Evolutionary conservation across 2,113 vertebrate genomes (phyloP), one percentile per base, ranked within the genome.

Genomic region (Chaetodon trifascialis): DNA sequence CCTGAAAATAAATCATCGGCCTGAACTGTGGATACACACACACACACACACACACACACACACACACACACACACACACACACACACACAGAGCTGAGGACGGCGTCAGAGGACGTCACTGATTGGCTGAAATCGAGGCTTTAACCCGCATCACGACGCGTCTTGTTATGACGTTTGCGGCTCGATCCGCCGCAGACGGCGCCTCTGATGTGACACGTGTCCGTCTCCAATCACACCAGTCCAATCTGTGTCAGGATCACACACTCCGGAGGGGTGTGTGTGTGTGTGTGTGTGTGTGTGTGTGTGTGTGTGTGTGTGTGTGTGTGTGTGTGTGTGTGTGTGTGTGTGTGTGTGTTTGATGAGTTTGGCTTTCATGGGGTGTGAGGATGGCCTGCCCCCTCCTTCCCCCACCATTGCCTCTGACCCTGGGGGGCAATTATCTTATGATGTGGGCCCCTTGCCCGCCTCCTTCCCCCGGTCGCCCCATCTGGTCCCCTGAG

Each of bases 351-450:
- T 40, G 69, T 51, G 7, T 60, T 52, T 82, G 68, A 88, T 60
- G 67, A 77, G 30, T 51, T 67, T 63, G 36, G 58, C 60, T 70
- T 88, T 88, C 77, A 87, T 83, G 67, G 62, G 73, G 58, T 76
- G 52, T 7, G 36, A 49, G 44, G 62, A 76, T n/a, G 40, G 23
- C 23, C 25, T 47, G 38, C 46, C 49, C 59, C 58, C 70, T 5
- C 55, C 66, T 2, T 19, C 66, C 60, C 16, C 64, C 69, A 42
- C 64, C 42, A 21, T 16, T 76, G 40, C 38, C 75, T 87, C 76
- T 80, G 88, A 92, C 90, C 90, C 93, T 80, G 80, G 88, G 91
- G 89, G 89, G 89, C 89, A 93, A 95, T 95, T 95, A 95, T 83
- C 54, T 47, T 68, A 74, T 87, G 85, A 88, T 90, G 73, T 58